Conservation (phyloP, 2,888 invertebrate genomes). For the Hypolimnas misippus region DNA sequence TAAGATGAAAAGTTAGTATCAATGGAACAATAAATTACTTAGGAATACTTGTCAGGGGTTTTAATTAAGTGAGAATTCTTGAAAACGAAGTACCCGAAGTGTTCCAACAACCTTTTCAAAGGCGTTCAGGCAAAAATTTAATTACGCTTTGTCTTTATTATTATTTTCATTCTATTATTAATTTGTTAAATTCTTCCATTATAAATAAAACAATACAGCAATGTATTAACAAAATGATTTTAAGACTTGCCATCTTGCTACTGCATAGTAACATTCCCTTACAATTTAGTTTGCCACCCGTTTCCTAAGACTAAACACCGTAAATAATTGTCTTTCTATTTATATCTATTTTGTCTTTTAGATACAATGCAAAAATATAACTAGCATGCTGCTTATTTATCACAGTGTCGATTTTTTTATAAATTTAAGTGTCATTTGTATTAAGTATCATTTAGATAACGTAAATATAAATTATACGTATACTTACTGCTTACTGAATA, state of each 20-base stretch:
- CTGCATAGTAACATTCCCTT: background rate
- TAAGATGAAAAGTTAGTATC: background rate
- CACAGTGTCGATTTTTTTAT: conserved; percentile 23
- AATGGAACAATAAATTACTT: background rate
- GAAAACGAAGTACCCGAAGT: background rate
- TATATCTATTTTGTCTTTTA: conserved; percentile 14
- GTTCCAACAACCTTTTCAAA: too few relatives aligned
- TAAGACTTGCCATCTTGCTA: background rate
- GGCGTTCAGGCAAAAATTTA: background rate
- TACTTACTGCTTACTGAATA: too few relatives aligned
- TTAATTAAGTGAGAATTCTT: conserved; percentile 5
- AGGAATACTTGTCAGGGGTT: background rate
- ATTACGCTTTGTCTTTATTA: too few relatives aligned
- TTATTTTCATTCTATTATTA: too few relatives aligned
- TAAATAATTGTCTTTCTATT: conserved; percentile 13
- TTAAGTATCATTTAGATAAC: conserved; percentile 3
- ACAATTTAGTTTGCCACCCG: background rate
- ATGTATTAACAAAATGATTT: background rate
- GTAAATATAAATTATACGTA: too few relatives aligned
- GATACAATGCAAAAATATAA: conserved; percentile 18
- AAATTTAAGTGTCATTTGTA: background rate
- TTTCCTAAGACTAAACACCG: background rate
- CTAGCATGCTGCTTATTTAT: conserved; percentile 12
- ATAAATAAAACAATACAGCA: background rate
- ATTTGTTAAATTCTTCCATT: background rate